Percentiles rank a stretch among this genome's conserved stretches.
Evolutionary conservation across 2,113 vertebrate genomes (phyloP).

Genomic region (Dascyllus trimaculatus): DNA sequence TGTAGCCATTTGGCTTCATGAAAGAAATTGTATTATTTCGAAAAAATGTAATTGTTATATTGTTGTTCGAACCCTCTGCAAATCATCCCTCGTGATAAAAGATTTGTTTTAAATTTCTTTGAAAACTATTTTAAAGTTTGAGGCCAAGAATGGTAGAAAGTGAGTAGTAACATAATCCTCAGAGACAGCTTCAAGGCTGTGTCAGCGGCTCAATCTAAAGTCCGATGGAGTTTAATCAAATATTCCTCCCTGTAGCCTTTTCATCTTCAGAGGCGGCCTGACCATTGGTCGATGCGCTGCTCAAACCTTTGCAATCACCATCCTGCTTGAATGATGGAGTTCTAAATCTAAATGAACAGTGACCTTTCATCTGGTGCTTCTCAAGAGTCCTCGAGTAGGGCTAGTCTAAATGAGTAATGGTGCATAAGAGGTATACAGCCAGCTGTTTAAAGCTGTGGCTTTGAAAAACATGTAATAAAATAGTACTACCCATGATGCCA

Average conservation of each 20-base stretch:
- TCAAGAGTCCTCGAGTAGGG: slow-evolving; percentile 38
- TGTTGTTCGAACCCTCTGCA: not conserved
- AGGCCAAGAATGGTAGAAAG: slow-evolving; percentile 24
- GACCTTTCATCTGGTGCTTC: slow-evolving; percentile 61
- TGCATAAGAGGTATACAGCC: slow-evolving; percentile 7
- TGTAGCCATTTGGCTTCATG: not conserved
- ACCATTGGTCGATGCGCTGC: slow-evolving; percentile 37
- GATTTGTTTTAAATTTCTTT: not conserved
- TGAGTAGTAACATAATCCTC: slow-evolving; percentile 40
- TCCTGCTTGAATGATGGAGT: slow-evolving; percentile 59
- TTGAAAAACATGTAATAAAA: slow-evolving; percentile 1
- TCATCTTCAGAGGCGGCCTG: slow-evolving; percentile 60
- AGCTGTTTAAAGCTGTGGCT: not conserved
- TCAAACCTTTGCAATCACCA: slow-evolving; percentile 60
- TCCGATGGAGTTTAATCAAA: slow-evolving; percentile 69
- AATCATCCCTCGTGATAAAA: not conserved
- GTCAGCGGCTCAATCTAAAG: slow-evolving; percentile 63
- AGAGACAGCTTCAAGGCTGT: slow-evolving; percentile 48
- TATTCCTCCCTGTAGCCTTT: slow-evolving; percentile 61
- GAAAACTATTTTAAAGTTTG: not conserved
- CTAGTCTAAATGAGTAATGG: slow-evolving; percentile 10
- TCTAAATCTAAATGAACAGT: slow-evolving; percentile 65
- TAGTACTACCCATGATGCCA: not conserved
- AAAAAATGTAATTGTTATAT: not conserved
- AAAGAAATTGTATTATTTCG: not conserved